Evolutionary conservation across 2,888 invertebrate genomes (phyloP), one percentile per base, ranked within the genome.

Genomic region (Pyrgus malvae): DNA sequence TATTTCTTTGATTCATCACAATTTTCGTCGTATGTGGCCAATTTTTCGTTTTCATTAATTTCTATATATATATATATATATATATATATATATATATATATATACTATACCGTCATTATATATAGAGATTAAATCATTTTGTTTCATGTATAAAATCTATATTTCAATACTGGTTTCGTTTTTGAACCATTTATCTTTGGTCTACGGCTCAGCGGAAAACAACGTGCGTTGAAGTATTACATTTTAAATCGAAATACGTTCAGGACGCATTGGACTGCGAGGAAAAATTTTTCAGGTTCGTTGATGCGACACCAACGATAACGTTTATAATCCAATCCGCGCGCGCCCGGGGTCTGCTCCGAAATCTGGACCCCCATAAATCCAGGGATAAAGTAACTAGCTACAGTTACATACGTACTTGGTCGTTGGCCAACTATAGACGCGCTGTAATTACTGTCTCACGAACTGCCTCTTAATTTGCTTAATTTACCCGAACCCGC

Each of bases 381-480:
- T 79, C 68, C 67, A 56, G 37, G 58, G 60, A 64, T 61, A 62
- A 50, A 65, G 61, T 61, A 65, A 58, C 64, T 56, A 63, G 62
- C 66, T 67, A 70, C 29, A 44, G 50, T 44, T 48, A 51, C 50
- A 51, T 57, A 65, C 64, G 63, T 60, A 63, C 61, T 71, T 87
- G 87, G 85, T 86, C 73, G 72, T 60, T 69, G 76, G 83, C 88
- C 88, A 89, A 87, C 74, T 80, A 79, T 70, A 76, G 77, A 74
- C 78, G 74, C 74, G 72, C 77, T 72, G 78, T 86, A 87, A 89
- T 88, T 86, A 84, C 86, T 78, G 78, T 79, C 83, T 80, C 85
- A 83, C 80, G 79, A 80, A 76, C 76, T 69, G 71, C 70, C 76
- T 86, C 87, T 86, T 87, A 86, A 90, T 89, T 89, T 86, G 84